Base-by-base conservation (phyloP, 2,113 vertebrate genomes). In the Lathamus discolor region DNA sequence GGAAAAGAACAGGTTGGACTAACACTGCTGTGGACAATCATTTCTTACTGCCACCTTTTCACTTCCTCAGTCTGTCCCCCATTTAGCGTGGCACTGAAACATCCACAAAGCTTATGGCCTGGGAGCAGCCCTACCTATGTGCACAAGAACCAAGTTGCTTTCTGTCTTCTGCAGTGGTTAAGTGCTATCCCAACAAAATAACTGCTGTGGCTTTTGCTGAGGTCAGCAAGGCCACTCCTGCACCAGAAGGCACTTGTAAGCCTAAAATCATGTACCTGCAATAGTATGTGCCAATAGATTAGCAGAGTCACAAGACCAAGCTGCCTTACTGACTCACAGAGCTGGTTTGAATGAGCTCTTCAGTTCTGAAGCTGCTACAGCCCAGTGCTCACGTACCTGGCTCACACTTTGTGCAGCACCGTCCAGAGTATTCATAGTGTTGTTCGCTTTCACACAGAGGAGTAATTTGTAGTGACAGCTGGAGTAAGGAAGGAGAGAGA, bases 341-440 rank as follows among this genome's bases (percentile, higher is more conserved):
- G 13, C 70, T 67, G 54, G 35, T 77, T 37, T 74, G n/a, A 4
- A 27, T 0, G 20, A 85, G 44, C 33, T 76, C 44, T 59, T 41
- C 29, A 44, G 68, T 27, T 27, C 10, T 4, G 23, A 49, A 23
- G 57, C 54, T 3, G 3, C 49, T 55, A 13, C 31, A 62, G 72
- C 41, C 44, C 73, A 37, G 44, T 2, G 25, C 83, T 59, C 44
- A 75, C 57, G 3, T 96, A 98, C 98, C 98, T 97, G 98, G 98
- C 74, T 98, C 97, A 55, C 98, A 98, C 57, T 97, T 98, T 35
- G 29, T 93, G 75, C 98, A 98, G 93, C 98, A 98, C 23, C 86
- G 89, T 35, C 98, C 98, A 2, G 68, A 81, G 39, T 83, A 73
- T 59, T 97, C 95, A 48, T 98, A 98, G 43, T 98, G 96, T 77